phyloP scores from a whole-genome alignment of 2,797 vertebrate species.

The Molothrus ater region DNA sequence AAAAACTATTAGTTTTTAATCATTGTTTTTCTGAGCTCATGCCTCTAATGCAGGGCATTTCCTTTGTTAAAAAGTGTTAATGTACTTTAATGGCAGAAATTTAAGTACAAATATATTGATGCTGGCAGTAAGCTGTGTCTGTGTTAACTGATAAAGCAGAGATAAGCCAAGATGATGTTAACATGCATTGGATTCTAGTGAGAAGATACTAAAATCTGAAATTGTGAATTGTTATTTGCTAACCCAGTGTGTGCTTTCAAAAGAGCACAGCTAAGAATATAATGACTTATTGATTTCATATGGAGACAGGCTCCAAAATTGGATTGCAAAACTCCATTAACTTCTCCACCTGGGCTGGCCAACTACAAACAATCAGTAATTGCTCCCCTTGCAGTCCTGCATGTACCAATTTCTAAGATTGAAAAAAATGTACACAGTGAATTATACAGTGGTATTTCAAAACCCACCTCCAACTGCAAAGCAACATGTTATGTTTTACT shows the following conservation, averaged over 20 bases:
- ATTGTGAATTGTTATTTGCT: not conserved
- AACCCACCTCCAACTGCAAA: not conserved
- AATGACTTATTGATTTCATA: not conserved
- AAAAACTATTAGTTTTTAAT: not conserved
- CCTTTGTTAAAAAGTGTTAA: not conserved
- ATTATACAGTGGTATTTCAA: not conserved
- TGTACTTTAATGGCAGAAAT: not conserved
- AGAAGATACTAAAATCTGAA: not conserved
- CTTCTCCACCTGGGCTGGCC: conserved; percentile 63
- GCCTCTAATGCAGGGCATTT: not conserved
- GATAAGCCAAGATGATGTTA: not conserved
- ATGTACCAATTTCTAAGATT: conserved; percentile 54
- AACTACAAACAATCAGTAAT: conserved; percentile 59
- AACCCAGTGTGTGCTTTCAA: not conserved
- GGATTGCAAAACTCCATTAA: conserved; percentile 65
- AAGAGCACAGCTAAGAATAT: not conserved
- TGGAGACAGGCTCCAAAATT: conserved; percentile 46
- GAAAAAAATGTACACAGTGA: not conserved
- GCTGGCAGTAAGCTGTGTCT: not conserved
- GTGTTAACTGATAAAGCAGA: not conserved
- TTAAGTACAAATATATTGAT: not conserved
- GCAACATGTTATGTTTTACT: not conserved
- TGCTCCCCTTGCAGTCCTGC: conserved; percentile 20
- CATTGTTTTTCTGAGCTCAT: not conserved
- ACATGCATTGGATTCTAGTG: not conserved